Base-by-base conservation (phyloP, 2,797 vertebrate species). In the Characodon lateralis region DNA sequence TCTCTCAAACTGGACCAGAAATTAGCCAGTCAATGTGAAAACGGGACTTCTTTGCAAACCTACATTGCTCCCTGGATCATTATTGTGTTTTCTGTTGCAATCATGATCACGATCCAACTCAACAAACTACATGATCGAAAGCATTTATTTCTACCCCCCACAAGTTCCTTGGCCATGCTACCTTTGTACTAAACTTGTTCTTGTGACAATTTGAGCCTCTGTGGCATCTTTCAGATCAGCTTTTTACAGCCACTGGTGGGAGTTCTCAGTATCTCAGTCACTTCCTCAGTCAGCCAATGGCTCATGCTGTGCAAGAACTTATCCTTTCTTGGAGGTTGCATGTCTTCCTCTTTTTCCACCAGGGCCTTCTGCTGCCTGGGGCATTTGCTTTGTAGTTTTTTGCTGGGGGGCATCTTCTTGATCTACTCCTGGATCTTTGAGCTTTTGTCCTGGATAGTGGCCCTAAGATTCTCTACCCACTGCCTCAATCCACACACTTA, bases 351-450 rank as follows among this genome's bases (percentile, higher is more conserved):
- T 56, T 59, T 59, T 48, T 73, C 39, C 39, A 46, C 39, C n/a
- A 50, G 22, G 9, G 22, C 28, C 53, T 74, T 65, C 46, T 74
- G 43, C 28, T 75, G 73, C 59, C 48, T 66, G 61, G 66, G 73
- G 61, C 73, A 50, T 51, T 66, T 31, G 13, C 28, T 65, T 75
- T 35, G 46, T 46, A 63, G 43, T 65, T 74, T 0, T 22, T 65
- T 18, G 46, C 59, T 75, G 59, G 73, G 22, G 46, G 59, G 20
- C 59, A 75, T 66, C 61, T 53, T 39, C 22, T 16, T 46, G 28
- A 51, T 51, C 59, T 75, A 66, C 31, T 35, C 48, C 59, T 75
- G 46, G 61, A 65, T 65, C 59, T 74, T 72, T 53, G 50, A 20
- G 48, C 16, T 48, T 51, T 48, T 13, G 48, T 75, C 46, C 73